These are phyloP conservation scores for Chaetoderma sp. DNA, from an alignment of 2,888 invertebrate genomes.

Conservation along the genomic window DNA sequence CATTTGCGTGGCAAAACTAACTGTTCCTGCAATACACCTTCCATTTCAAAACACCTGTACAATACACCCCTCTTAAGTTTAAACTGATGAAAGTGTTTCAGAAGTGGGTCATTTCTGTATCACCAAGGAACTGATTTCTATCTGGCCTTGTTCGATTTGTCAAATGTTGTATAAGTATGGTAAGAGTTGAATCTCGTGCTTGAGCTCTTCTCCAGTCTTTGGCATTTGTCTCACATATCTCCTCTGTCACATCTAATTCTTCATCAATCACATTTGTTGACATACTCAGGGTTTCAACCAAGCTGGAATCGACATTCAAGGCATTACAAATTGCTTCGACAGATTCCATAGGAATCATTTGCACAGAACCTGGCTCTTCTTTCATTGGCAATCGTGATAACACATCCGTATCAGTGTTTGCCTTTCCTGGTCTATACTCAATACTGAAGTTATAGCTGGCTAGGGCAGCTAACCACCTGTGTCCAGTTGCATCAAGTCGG, in stretches of 20 bases:
- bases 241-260: too few species aligned
- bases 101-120: background rate
- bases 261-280: too few species aligned
- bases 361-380: too few species aligned
- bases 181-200: background rate
- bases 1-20: background rate
- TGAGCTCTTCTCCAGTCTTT: background rate
- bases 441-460: constrained; percentile 13
- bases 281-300: too few species aligned
- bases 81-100: too few species aligned
- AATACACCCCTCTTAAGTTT: too few species aligned
- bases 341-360: too few species aligned
- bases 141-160: background rate
- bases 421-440: constrained; percentile 8
- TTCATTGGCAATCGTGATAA: constrained; percentile 19
- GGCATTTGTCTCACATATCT: too few species aligned
- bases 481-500: constrained; percentile 24
- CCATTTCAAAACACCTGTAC: too few species aligned
- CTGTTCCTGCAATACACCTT: background rate
- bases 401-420: constrained; percentile 20
- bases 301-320: too few species aligned
- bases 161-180: background rate
- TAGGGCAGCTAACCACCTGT: constrained; percentile 23
- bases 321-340: too few species aligned
- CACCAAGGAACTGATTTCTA: background rate